Evolutionary conservation across 1,140 invertebrate genomes (phyloP).

Genomic region (Delia radicum): DNA sequence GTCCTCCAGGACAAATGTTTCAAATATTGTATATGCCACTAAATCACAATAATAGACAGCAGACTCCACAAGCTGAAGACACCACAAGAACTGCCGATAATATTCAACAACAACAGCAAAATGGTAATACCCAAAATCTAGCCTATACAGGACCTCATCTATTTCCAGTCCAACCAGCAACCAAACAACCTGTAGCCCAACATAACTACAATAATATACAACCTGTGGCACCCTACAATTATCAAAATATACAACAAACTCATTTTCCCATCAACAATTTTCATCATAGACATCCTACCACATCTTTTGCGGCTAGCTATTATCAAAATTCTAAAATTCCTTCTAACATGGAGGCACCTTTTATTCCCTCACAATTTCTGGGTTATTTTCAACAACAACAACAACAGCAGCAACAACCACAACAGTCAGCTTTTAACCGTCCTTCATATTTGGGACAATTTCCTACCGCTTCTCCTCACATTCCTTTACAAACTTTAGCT

Average conservation of each 20-base stretch:
- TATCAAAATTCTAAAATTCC: not conserved
- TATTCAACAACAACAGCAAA: not conserved
- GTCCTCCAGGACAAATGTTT: not conserved
- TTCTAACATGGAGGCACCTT: not conserved
- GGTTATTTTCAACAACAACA: not conserved
- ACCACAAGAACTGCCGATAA: not conserved
- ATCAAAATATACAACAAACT: not conserved
- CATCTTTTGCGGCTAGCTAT: not conserved
- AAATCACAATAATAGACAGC: not conserved
- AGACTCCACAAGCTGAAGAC: not conserved
- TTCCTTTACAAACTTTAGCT: too few relatives aligned
- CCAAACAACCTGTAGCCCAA: not conserved
- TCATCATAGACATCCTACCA: not conserved
- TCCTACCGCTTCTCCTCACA: too few relatives aligned
- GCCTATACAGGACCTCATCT: not conserved
- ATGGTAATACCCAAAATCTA: not conserved
- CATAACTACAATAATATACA: not conserved
- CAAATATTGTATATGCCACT: not conserved
- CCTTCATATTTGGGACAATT: too few relatives aligned
- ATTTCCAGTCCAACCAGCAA: not conserved
- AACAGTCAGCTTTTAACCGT: not conserved
- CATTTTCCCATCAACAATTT: not conserved
- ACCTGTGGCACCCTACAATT: not conserved
- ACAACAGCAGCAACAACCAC: not conserved
- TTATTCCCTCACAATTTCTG: conserved; percentile 9